Evolutionary conservation across 2,888 invertebrate genomes (phyloP).

Genomic region (Eutolmus rufibarbis): DNA sequence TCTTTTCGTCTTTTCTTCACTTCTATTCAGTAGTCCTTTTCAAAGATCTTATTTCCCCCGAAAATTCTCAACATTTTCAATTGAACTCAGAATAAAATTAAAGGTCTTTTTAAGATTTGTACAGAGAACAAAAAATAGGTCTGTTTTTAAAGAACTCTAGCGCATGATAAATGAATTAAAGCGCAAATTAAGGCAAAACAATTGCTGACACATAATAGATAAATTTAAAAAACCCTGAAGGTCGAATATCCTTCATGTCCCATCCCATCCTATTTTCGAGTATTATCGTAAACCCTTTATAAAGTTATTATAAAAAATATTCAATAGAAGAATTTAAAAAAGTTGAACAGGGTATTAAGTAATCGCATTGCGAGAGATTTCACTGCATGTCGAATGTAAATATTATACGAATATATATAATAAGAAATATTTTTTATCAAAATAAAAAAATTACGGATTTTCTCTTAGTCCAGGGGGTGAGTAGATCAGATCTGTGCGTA

Average conservation of each 20-base stretch:
- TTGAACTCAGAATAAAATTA: too few species aligned
- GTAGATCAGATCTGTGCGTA: slow-evolving; percentile 34
- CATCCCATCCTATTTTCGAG: background rate
- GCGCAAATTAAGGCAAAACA: background rate
- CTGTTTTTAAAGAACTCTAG: too few species aligned
- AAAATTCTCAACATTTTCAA: too few species aligned
- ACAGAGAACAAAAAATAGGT: too few species aligned
- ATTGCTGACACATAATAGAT: background rate
- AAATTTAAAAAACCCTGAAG: background rate
- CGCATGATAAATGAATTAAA: background rate
- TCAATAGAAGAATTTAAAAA: background rate
- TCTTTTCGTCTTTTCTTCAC: too few species aligned
- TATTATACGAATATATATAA: slow-evolving; percentile 17
- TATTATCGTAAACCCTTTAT: background rate
- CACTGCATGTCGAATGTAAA: slow-evolving; percentile 7
- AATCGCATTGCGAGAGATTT: slow-evolving; percentile 3
- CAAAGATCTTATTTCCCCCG: too few species aligned
- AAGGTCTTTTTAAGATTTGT: too few species aligned
- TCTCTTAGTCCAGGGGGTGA: slow-evolving; percentile 28
- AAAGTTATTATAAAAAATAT: background rate
- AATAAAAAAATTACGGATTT: slow-evolving; percentile 35
- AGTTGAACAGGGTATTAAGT: background rate
- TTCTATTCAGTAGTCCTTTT: too few species aligned
- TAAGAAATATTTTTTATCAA: slow-evolving; percentile 31
- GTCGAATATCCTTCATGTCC: background rate